Conservation (phyloP, 1,140 invertebrate genomes). For the Rhyzopertha dominica region DNA sequence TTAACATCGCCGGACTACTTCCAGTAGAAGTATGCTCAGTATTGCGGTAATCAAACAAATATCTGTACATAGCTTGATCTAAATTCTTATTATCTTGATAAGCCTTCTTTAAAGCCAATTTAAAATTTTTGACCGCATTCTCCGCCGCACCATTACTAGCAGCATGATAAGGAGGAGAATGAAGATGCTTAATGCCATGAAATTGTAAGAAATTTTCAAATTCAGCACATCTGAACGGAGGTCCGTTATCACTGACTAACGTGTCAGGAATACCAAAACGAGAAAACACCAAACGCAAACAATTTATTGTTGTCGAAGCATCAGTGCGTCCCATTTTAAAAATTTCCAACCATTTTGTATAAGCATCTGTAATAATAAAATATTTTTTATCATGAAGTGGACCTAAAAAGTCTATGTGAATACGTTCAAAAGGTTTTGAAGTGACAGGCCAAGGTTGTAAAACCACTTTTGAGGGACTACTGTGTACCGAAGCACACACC, state of each 20-base stretch:
- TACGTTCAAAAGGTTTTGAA: slow-evolving; percentile 2
- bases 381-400: slow-evolving; percentile 11
- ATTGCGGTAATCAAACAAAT: slow-evolving; percentile 30
- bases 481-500: slow-evolving; percentile 5
- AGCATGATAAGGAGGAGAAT: slow-evolving; percentile 38
- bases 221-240: slow-evolving; percentile 29
- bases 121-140: slow-evolving; percentile 43
- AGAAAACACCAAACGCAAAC: slow-evolving; percentile 8
- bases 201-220: slow-evolving; percentile 34
- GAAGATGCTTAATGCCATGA: slow-evolving; percentile 35
- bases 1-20: slow-evolving; percentile 18
- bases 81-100: slow-evolving; percentile 7
- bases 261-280: slow-evolving; percentile 36
- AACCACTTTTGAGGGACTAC: slow-evolving; percentile 9
- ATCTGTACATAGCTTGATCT: slow-evolving; percentile 10
- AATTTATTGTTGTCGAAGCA: background rate
- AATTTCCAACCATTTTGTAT: slow-evolving; percentile 12
- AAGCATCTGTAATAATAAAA: slow-evolving; percentile 13
- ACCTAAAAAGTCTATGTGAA: slow-evolving; percentile 16
- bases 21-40: slow-evolving; percentile 22
- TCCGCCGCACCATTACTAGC: slow-evolving; percentile 42
- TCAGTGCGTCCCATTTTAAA: slow-evolving; percentile 6
- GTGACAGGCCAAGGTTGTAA: slow-evolving; percentile 6
- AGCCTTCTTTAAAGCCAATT: slow-evolving; percentile 37
- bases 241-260: slow-evolving; percentile 39